Base-by-base conservation (phyloP, 1,140 invertebrate genomes). In the Sycobia sp. region DNA sequence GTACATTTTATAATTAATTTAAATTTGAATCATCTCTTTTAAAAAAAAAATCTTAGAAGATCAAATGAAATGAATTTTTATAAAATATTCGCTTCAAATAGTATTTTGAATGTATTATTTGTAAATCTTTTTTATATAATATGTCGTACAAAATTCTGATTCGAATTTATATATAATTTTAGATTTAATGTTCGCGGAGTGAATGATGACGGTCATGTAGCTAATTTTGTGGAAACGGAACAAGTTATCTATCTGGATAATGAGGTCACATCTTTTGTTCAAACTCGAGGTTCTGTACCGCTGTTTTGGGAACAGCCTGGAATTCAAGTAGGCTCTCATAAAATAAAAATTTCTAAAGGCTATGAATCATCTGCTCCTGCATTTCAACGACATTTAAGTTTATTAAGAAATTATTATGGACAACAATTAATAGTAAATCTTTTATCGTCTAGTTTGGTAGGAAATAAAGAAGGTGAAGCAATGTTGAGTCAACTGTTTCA, bases 141-240 rank as follows among this genome's bases (percentile, higher is more conserved):
- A 32, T 43, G 44, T 25, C 16, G 16, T 14, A 14, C 16, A 16
- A 41, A 16, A 3, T 41, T 41, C 20, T 16, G 10, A 16, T 5
- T 41, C 20, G 20, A 18, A 23, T n/a, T n/a, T n/a, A n/a, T n/a
- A n/a, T n/a, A 25, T 67, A 51, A 23, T 63, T 68, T 18, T 62
- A 87, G 93, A 67, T 99, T 99, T 76, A 98, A 99, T 84, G 96
- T 98, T 0, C 85, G 98, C 69, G 98, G 98, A n/a, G 93, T 91
- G 36, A 98, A 99, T 83, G 97, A 99, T 84, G 94, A 98, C 79
- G 98, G 98, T 0, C 92, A 98, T 84, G 97, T 99, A 34, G 98
- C 98, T 2, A 99, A 99, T 85, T 99, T 99, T 87, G 96, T 99
- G 10, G 98, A 99, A 87, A 99, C 97, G 0, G 98, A 99, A 82